phyloP scores from a whole-genome alignment of 2,113 vertebrate species.

The Panthera tigris region DNA sequence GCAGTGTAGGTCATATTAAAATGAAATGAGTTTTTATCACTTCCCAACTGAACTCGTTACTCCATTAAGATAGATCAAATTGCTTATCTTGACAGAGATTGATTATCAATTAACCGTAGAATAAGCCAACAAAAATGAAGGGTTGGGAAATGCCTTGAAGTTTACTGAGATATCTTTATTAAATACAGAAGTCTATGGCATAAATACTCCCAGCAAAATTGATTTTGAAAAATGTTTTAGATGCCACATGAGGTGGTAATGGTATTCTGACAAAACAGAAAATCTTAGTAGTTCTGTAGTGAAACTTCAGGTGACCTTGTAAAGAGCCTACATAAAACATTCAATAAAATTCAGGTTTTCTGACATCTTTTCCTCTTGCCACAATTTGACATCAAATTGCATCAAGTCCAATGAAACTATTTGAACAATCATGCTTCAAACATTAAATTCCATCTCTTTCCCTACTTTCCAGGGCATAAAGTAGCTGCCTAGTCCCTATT shows the following conservation, averaged over 20 bases:
- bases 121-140: conserved; percentile 72
- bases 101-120: conserved; percentile 78
- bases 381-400: conserved; percentile 75
- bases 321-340: conserved; percentile 77
- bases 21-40: conserved; percentile 76
- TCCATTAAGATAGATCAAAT: conserved; percentile 75
- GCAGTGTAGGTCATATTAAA: conserved; percentile 60
- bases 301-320: conserved; percentile 84
- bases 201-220: conserved; percentile 69
- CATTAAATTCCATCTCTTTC: conserved; percentile 74
- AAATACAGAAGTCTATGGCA: conserved; percentile 66
- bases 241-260: conserved; percentile 67
- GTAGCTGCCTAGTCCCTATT: conserved; percentile 68
- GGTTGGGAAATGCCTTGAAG: conserved; percentile 67
- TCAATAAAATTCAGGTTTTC: conserved; percentile 71
- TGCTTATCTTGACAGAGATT: conserved; percentile 80
- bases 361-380: conserved; percentile 65
- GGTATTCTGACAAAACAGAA: conserved; percentile 67
- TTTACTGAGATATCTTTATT: conserved; percentile 80
- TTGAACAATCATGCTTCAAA: conserved; percentile 79
- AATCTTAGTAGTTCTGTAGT: conserved; percentile 67
- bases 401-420: conserved; percentile 77
- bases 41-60: conserved; percentile 69
- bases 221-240: conserved; percentile 65
- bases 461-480: conserved; percentile 70